Base-by-base conservation (phyloP, 2,888 invertebrate genomes). In the Protodeltote pygarga region DNA sequence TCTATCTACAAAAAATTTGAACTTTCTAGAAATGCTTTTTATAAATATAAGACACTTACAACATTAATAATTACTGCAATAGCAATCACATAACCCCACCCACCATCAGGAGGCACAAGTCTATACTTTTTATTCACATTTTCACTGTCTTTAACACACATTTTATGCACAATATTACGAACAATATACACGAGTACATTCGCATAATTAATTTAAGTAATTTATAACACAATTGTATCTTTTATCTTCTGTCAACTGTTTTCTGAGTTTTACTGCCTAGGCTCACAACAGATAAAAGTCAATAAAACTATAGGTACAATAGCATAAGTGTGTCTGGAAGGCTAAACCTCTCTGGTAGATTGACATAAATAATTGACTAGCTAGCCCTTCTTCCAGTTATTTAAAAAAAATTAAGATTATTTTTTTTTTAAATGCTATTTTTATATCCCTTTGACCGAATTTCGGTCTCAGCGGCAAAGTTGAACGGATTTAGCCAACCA, bases 21-120 rank as follows among this genome's bases (percentile, higher is more conserved):
- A n/a, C n/a, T n/a, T n/a, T n/a, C n/a, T n/a, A n/a, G n/a, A n/a
- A n/a, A n/a, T n/a, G n/a, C 2, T 21, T 9, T 37, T 23, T 5
- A 28, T 13, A 2, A 6, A 52, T 21, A 41, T 8, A 13, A 20
- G n/a, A n/a, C n/a, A 93, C 94, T 94, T 85, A 95, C 95, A 73
- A 93, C 92, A 66, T 93, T 92, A 8, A 95, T 70, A 48, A 93
- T 89, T 40, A 93, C 90, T 2, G 94, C 93, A 1, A 94, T 27
- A n/a, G 93, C 93, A 39, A 95, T 93, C 64, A 94, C 76, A 83
- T 94, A 95, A 0, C 95, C 95, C 94, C 94, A 95, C 0, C 95
- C 95, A 1, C 95, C 95, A 49, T 95, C 95, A 0, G 95, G 95
- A 0, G 94, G 70, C 11, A 84, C 80, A 1, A 75, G 37, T 48